Percentiles rank a stretch among this genome's conserved stretches.
phyloP scores from a whole-genome alignment of 2,113 vertebrate genomes.

The Lepisosteus oculatus region DNA sequence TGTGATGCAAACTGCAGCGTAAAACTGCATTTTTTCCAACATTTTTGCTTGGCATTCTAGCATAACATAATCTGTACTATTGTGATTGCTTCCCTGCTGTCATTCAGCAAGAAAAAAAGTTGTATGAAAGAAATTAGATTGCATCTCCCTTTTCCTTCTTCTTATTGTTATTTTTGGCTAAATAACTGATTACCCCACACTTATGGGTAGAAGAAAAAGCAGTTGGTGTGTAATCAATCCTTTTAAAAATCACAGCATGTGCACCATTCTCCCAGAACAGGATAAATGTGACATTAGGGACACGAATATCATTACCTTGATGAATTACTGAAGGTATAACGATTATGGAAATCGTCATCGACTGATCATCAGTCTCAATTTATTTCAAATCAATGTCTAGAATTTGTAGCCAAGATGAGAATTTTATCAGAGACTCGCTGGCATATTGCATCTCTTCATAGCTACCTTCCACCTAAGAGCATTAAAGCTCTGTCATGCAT shows the following conservation, averaged over 20 bases:
- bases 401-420: conserved; percentile 56
- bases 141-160: conserved; percentile 51
- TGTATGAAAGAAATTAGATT: conserved; percentile 61
- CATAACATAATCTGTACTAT: conserved; percentile 27
- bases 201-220: conserved; percentile 58
- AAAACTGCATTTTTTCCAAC: no score
- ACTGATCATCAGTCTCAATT: conserved; percentile 83
- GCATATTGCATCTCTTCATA: conserved; percentile 50
- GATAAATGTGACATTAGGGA: conserved; percentile 80
- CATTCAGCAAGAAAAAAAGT: conserved; percentile 45
- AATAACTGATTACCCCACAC: conserved; percentile 64
- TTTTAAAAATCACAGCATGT: conserved; percentile 66
- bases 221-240: conserved; percentile 69
- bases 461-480: conserved; percentile 51
- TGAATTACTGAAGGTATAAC: conserved; percentile 78
- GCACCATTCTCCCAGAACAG: conserved; percentile 62
- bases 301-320: conserved; percentile 81
- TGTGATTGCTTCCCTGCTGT: conserved; percentile 54
- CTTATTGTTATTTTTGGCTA: conserved; percentile 66
- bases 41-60: no score
- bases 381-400: conserved; percentile 70
- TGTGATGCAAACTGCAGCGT: no score
- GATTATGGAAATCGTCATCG: conserved; percentile 85
- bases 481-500: conserved; percentile 43
- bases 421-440: conserved; percentile 65